phyloP scores from a whole-genome alignment of 2,888 invertebrate species.

The Gastrophysa polygoni region DNA sequence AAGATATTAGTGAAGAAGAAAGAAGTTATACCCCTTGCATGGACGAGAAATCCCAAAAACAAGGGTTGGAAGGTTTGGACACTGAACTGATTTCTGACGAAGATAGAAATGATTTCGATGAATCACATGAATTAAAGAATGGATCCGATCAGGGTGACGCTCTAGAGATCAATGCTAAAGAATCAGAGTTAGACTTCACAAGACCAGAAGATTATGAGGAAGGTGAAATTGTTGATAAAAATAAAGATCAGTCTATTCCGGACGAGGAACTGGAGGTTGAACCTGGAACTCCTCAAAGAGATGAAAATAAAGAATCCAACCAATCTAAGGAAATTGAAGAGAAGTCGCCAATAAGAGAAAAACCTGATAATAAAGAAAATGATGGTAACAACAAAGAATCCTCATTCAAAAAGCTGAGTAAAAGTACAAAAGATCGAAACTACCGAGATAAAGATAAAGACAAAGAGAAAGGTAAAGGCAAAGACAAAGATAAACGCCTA shows the following conservation, averaged over 20 bases:
- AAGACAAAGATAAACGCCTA: constrained; percentile 46
- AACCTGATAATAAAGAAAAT: constrained; percentile 61
- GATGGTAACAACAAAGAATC: constrained; percentile 61
- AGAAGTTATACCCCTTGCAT: constrained; percentile 76
- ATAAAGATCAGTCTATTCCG: constrained; percentile 40
- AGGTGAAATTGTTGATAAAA: constrained; percentile 64
- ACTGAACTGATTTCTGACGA: constrained; percentile 79
- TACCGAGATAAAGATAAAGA: constrained; percentile 70
- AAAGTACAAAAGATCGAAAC: constrained; percentile 76
- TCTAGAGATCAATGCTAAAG: constrained; percentile 57
- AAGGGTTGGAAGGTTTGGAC: constrained; percentile 64
- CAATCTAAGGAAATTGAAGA: constrained; percentile 18
- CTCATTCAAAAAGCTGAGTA: constrained; percentile 81
- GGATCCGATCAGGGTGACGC: constrained; percentile 56
- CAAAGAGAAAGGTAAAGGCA: constrained; percentile 50
- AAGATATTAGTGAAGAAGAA: constrained; percentile 71
- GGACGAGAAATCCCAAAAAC: constrained; percentile 64
- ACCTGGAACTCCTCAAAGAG: constrained; percentile 43
- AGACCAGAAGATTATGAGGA: constrained; percentile 62
- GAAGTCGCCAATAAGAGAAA: constrained; percentile 60
- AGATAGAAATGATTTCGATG: constrained; percentile 70
- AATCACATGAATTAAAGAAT: constrained; percentile 58
- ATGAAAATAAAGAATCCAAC: constrained; percentile 43
- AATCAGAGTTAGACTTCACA: constrained; percentile 57
- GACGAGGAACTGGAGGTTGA: constrained; percentile 32